Percentiles rank a stretch among this genome's conserved stretches.
Evolutionary conservation across 2,797 vertebrate genomes (phyloP).

Genomic region (Enteromius mattozi): DNA sequence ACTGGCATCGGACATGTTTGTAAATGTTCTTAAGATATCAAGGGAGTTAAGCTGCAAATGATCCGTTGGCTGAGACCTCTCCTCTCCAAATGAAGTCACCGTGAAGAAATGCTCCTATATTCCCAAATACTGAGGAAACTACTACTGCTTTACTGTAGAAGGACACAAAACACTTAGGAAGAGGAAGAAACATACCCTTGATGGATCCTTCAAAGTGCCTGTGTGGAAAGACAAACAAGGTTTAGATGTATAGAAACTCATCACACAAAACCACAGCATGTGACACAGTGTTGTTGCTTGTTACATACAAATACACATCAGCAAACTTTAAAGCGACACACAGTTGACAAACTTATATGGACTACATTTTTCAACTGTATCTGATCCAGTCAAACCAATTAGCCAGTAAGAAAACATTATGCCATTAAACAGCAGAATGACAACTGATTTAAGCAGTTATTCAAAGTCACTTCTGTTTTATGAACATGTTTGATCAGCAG

Average conservation of each 20-base stretch:
- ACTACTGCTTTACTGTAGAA: not conserved
- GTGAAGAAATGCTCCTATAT: not conserved
- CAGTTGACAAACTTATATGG: not conserved
- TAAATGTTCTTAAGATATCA: not conserved
- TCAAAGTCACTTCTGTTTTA: not conserved
- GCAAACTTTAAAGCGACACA: not conserved
- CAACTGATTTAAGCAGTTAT: not conserved
- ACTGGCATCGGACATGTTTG: not conserved
- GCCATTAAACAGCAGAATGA: not conserved
- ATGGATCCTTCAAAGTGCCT: conserved; percentile 63
- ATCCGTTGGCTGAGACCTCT: not conserved
- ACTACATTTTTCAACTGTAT: not conserved
- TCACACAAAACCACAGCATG: not conserved
- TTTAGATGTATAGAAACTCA: conserved; percentile 13
- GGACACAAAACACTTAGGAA: not conserved
- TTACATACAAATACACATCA: conserved; percentile 28
- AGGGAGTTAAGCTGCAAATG: not conserved
- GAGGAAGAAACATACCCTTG: conserved; percentile 53
- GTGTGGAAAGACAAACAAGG: conserved; percentile 19
- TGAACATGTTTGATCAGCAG: not conserved
- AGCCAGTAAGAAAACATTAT: not conserved
- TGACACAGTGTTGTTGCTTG: not conserved
- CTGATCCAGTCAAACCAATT: not conserved
- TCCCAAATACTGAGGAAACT: not conserved
- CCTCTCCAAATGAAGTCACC: not conserved